These are phyloP conservation scores for Phoxinus dragarum DNA, from an alignment of 2,797 vertebrate species.

Conservation along the genomic window DNA sequence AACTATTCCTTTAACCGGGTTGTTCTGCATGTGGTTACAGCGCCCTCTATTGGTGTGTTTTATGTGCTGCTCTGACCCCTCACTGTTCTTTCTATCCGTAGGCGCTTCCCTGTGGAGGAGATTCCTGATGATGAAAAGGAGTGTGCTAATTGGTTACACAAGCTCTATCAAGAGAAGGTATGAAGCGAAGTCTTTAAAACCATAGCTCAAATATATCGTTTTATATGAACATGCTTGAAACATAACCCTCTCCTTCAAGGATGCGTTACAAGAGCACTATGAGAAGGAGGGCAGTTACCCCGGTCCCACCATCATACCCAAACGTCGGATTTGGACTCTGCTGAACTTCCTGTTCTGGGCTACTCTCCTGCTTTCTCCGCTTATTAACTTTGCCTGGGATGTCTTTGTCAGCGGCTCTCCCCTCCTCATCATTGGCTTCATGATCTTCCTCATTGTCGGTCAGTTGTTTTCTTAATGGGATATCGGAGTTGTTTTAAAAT, in stretches of 20 bases:
- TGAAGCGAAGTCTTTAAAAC: background rate
- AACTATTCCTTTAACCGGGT: background rate
- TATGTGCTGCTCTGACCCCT: background rate
- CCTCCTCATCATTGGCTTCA: constrained; percentile 92
- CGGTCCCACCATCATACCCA: constrained; percentile 84
- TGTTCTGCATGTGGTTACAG: background rate
- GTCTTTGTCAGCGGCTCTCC: constrained; percentile 95
- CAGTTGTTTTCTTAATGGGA: constrained; percentile 43
- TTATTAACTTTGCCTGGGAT: constrained; percentile 92
- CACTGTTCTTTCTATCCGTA: constrained; percentile 61
- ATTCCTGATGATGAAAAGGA: constrained; percentile 92
- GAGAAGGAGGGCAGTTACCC: constrained; percentile 89
- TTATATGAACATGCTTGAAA: background rate
- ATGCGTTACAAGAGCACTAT: constrained; percentile 93
- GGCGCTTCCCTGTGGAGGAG: constrained; percentile 92
- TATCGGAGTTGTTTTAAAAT: background rate
- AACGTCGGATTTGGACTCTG: constrained; percentile 89
- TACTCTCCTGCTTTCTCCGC: constrained; percentile 92
- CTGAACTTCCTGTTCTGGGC: constrained; percentile 98
- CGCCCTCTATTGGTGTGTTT: constrained; percentile 46
- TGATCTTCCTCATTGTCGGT: constrained; percentile 94
- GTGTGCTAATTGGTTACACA: constrained; percentile 95
- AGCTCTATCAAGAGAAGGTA: constrained; percentile 98
- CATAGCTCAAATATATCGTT: background rate
- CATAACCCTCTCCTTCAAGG: constrained; percentile 73